Percentiles rank a stretch among this genome's conserved stretches.
Evolutionary conservation across 2,888 invertebrate genomes (phyloP).

Genomic region (Cylindroiulus punctatus): DNA sequence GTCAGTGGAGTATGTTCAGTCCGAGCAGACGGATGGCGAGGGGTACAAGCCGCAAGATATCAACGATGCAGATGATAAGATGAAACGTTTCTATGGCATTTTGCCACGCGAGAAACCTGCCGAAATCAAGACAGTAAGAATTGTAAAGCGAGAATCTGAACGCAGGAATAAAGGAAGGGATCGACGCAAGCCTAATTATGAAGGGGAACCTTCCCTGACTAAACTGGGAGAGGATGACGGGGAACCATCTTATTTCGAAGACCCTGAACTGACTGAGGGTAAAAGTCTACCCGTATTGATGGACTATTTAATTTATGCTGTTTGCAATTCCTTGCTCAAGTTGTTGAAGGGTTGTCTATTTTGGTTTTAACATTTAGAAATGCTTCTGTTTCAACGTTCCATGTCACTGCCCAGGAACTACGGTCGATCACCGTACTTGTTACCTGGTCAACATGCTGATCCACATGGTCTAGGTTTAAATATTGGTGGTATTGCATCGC

Average conservation of each 20-base stretch:
- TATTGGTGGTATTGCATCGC: slow-evolving; percentile 36
- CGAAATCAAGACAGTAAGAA: slow-evolving; percentile 91
- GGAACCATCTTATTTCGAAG: slow-evolving; percentile 58
- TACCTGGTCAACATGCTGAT: slow-evolving; percentile 43
- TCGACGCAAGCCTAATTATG: slow-evolving; percentile 59
- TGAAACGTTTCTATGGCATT: slow-evolving; percentile 72
- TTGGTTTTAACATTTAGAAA: slow-evolving; percentile 49
- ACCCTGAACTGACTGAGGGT: slow-evolving; percentile 60
- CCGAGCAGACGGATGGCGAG: slow-evolving; percentile 51
- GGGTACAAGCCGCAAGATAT: slow-evolving; percentile 66
- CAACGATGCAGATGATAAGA: slow-evolving; percentile 69
- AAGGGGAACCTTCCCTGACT: slow-evolving; percentile 60
- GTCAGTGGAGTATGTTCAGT: slow-evolving; percentile 54
- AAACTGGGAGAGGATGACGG: slow-evolving; percentile 59
- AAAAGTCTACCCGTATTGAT: background rate
- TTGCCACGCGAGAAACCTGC: slow-evolving; percentile 80
- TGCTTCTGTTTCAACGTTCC: slow-evolving; percentile 66
- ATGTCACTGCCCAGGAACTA: slow-evolving; percentile 68
- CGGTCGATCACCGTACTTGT: slow-evolving; percentile 59
- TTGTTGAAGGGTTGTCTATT: slow-evolving; percentile 42
- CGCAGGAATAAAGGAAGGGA: slow-evolving; percentile 72
- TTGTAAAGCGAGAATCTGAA: slow-evolving; percentile 91
- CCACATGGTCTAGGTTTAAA: slow-evolving; percentile 40
- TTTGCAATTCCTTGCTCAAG: slow-evolving; percentile 47
- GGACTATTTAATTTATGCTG: background rate